These are phyloP conservation scores for Volucella bombylans DNA, from an alignment of 2,888 invertebrate species.

Conservation along the genomic window DNA sequence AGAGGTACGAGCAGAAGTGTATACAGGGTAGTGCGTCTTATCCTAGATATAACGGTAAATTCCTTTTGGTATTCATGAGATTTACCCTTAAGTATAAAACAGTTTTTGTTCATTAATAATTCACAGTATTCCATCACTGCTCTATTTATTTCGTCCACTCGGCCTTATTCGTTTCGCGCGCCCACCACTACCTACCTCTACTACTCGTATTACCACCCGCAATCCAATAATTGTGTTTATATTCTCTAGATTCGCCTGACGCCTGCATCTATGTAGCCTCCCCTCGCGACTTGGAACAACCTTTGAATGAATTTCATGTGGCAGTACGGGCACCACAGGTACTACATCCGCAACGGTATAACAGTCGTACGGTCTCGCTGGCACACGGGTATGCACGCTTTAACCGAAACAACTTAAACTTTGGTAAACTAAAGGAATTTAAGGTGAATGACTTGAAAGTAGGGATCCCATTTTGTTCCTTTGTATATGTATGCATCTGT, in stretches of 20 bases:
- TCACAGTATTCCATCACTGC: slow-evolving; percentile 65
- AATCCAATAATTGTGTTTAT: slow-evolving; percentile 39
- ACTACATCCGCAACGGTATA: too few species aligned
- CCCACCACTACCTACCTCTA: neutral
- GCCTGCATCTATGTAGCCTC: neutral
- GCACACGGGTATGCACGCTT: slow-evolving; percentile 33
- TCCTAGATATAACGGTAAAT: slow-evolving; percentile 54
- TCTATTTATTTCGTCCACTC: slow-evolving; percentile 42
- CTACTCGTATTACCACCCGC: slow-evolving; percentile 4
- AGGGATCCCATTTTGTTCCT: slow-evolving; percentile 57
- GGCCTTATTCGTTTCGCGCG: neutral
- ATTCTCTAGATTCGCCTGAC: slow-evolving; percentile 3
- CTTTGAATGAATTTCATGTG: slow-evolving; percentile 28
- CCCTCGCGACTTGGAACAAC: slow-evolving; percentile 10
- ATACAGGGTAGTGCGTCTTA: slow-evolving; percentile 52
- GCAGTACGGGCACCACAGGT: slow-evolving; percentile 14
- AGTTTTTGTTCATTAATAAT: slow-evolving; percentile 67
- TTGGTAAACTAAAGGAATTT: slow-evolving; percentile 67
- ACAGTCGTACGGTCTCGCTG: too few species aligned
- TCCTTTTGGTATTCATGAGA: slow-evolving; percentile 67
- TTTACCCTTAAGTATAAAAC: slow-evolving; percentile 56
- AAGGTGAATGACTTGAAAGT: slow-evolving; percentile 68
- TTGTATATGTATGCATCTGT: neutral
- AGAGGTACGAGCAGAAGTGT: too few species aligned
- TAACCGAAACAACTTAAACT: slow-evolving; percentile 61